Conservation (phyloP, 2,888 invertebrate species). For the Erannis defoliaria region DNA sequence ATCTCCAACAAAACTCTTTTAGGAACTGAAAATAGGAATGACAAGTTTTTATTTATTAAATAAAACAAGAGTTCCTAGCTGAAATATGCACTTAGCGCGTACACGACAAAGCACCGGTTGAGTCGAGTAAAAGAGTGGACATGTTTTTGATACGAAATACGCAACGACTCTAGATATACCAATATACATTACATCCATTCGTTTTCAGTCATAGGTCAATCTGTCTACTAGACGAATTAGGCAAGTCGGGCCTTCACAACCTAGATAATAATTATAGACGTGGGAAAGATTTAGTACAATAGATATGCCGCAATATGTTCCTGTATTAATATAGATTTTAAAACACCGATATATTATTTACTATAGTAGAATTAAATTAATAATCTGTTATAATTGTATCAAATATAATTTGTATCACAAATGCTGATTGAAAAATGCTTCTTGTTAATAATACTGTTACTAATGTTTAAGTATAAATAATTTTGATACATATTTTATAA, state of each 20-base stretch:
- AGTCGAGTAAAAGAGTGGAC: conserved; percentile 32
- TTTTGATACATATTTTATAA: conserved; percentile 65
- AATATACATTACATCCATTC: conserved; percentile 14
- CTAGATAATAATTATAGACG: conserved; percentile 23
- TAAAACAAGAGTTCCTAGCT: conserved; percentile 1
- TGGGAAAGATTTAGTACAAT: neutral
- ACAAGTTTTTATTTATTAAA: neutral
- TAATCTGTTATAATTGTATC: conserved; percentile 29
- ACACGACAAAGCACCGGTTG: conserved; percentile 38
- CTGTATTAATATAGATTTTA: neutral
- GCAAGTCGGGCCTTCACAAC: conserved; percentile 49
- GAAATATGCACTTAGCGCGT: neutral
- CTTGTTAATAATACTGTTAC: conserved; percentile 70
- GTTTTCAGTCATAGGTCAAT: conserved; percentile 18
- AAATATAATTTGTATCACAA: conserved; percentile 60
- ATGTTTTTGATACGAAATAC: conserved; percentile 29
- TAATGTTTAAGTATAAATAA: conserved; percentile 52
- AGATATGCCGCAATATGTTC: conserved; percentile 4
- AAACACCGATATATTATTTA: conserved; percentile 15
- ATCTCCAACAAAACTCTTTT: conserved; percentile 1
- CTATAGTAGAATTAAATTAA: conserved; percentile 11
- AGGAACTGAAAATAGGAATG: conserved; percentile 10
- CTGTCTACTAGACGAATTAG: conserved; percentile 32
- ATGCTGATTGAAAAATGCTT: conserved; percentile 61
- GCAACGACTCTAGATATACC: neutral